Base-by-base conservation (phyloP, 2,113 vertebrate species). In the Gymnobelideus leadbeateri region DNA sequence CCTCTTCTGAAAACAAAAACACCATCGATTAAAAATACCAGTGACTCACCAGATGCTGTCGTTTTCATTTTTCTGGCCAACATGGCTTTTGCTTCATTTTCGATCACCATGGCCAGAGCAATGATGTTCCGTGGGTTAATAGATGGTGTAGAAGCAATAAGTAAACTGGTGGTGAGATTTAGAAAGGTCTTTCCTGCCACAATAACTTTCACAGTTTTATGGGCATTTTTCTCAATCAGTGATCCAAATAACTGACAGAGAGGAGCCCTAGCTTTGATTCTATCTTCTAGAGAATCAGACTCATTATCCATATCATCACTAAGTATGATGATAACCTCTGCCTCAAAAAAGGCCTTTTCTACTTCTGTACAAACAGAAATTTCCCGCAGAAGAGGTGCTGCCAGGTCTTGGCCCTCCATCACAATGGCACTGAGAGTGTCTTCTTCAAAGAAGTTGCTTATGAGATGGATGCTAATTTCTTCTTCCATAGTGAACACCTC, bases 281-380 rank as follows among this genome's bases (percentile, higher is more conserved):
- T 95, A 9, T 93, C 92, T 91, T 98, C 98, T 49, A 94, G 8
- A 0, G 93, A 37, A 0, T 95, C 50, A 90, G 96, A 97, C n/a
- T 98, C 97, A 31, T 5, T 53, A 19, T 96, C 94, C 0, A 92
- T 89, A 11, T 89, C 23, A 19, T 99, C 99, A 25, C 99, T 99
- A 96, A 99, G 98, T 94, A 99, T 16, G 68, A 99, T 96, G 92
- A 99, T 53, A 90, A 99, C 53, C 4, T 99, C 98, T 0, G 99
- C 99, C 16, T 98, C 95, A 8, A 61, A 21, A 97, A 99, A 99
- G 92, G 99, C 99, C 7, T 98, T 93, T 8, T 98, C 96, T n/a
- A 96, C 91, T 24, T 97, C 91, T 6, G 98, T 99, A 97, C 99
- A 99, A 89, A 97, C 10, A 0, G 98, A 98, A 93, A 99, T 97